phyloP scores from a whole-genome alignment of 2,888 invertebrate genomes.

The Zele albiditarsus region DNA sequence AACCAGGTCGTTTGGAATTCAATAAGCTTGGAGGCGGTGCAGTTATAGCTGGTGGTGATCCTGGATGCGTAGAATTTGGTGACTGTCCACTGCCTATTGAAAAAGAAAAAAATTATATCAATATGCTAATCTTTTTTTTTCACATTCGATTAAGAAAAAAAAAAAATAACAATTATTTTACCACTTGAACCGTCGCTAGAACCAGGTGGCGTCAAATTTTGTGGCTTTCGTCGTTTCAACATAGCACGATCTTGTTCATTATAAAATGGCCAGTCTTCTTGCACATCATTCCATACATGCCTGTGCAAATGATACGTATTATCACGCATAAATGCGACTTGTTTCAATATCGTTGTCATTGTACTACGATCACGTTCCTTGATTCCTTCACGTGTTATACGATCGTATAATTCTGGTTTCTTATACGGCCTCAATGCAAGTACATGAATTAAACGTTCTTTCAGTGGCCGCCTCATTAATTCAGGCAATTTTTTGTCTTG shows the following conservation, averaged over 20 bases:
- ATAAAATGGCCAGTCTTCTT: conserved; percentile 96
- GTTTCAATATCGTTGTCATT: conserved; percentile 85
- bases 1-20: conserved; percentile 78
- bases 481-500: conserved; percentile 73
- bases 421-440: conserved; percentile 94
- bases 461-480: conserved; percentile 83
- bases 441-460: conserved; percentile 95
- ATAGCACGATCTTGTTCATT: conserved; percentile 90
- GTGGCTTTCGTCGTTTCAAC: conserved; percentile 92
- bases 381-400: conserved; percentile 88
- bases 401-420: conserved; percentile 90
- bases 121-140: neutral
- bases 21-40: conserved; percentile 73
- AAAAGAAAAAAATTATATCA: neutral
- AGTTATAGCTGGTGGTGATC: conserved; percentile 79
- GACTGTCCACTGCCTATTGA: conserved; percentile 82
- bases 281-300: conserved; percentile 93
- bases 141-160: conserved; percentile 2
- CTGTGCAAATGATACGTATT: conserved; percentile 92
- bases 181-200: conserved; percentile 86
- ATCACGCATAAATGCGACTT: conserved; percentile 88
- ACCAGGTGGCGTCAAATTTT: conserved; percentile 91
- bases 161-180: conserved; percentile 41
- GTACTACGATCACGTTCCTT: conserved; percentile 86
- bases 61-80: conserved; percentile 82